Evolutionary conservation across 1,140 invertebrate species (phyloP).

Genomic region (Asbolus verrucosus): DNA sequence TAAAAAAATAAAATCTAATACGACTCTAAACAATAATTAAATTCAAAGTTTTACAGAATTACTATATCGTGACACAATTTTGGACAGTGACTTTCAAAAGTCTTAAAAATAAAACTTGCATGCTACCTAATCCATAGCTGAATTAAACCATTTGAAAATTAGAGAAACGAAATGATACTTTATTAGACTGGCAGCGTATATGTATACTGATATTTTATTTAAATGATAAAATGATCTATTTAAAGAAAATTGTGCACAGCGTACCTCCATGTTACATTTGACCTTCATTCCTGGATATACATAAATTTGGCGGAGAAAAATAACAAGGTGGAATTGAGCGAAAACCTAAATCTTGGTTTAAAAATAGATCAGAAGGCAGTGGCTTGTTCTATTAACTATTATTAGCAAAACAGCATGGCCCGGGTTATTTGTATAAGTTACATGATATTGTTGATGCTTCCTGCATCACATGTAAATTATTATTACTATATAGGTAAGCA

Average conservation of each 20-base stretch:
- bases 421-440: slow-evolving; percentile 42
- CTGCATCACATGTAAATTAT: not conserved
- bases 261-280: not conserved
- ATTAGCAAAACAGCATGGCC: slow-evolving; percentile 51
- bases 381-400: slow-evolving; percentile 53
- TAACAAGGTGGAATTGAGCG: slow-evolving; percentile 12
- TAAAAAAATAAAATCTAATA: no score
- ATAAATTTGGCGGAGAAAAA: slow-evolving; percentile 7
- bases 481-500: no score
- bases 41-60: no score
- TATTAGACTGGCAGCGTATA: no score
- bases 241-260: not conserved
- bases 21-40: no score
- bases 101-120: no score
- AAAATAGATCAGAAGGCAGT: slow-evolving; percentile 50
- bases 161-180: no score
- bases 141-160: no score
- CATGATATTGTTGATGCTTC: slow-evolving; percentile 14
- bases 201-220: no score
- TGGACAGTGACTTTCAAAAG: no score
- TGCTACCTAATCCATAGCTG: no score
- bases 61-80: no score
- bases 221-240: not conserved
- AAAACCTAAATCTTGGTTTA: slow-evolving; percentile 49
- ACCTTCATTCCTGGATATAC: slow-evolving; percentile 34